Conservation (phyloP, 2,113 vertebrate genomes). For the Bubo scandiacus region DNA sequence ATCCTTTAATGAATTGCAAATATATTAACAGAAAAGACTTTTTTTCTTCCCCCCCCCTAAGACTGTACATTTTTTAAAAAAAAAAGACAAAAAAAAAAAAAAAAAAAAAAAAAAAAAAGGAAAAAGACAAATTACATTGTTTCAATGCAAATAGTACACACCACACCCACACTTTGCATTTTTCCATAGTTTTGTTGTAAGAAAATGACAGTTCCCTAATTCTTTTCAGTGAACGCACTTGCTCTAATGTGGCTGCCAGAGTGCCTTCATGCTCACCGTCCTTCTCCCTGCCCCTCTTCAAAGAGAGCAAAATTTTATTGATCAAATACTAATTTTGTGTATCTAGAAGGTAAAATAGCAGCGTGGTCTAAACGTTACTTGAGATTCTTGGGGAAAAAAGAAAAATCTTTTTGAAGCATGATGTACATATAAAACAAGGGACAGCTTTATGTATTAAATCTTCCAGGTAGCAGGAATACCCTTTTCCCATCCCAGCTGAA, state of each 20-base stretch:
- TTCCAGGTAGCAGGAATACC: neutral
- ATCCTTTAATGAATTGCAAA: conserved; percentile 79
- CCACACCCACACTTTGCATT: conserved; percentile 65
- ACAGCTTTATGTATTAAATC: neutral
- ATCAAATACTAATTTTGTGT: conserved; percentile 29
- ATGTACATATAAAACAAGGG: conserved; percentile 20
- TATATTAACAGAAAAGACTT: conserved; percentile 79
- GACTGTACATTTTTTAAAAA: conserved; percentile 76
- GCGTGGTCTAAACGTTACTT: conserved; percentile 45
- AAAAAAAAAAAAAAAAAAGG: neutral
- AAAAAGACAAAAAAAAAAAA: conserved; percentile 50
- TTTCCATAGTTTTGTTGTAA: conserved; percentile 30
- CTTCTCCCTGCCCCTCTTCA: neutral
- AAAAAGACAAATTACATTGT: conserved; percentile 64
- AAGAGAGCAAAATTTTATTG: conserved; percentile 23
- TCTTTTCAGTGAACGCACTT: conserved; percentile 1
- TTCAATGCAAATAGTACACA: conserved; percentile 73
- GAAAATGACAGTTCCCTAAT: conserved; percentile 21
- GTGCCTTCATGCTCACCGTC: neutral
- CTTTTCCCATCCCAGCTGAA: neutral
- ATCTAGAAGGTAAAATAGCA: conserved; percentile 42
- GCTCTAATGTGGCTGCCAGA: conserved; percentile 48
- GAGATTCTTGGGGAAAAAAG: neutral
- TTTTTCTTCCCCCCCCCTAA: neutral
- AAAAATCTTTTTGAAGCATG: neutral